Base-by-base conservation (phyloP, 2,113 vertebrate genomes). In the Microcebus ravelobensis region DNA sequence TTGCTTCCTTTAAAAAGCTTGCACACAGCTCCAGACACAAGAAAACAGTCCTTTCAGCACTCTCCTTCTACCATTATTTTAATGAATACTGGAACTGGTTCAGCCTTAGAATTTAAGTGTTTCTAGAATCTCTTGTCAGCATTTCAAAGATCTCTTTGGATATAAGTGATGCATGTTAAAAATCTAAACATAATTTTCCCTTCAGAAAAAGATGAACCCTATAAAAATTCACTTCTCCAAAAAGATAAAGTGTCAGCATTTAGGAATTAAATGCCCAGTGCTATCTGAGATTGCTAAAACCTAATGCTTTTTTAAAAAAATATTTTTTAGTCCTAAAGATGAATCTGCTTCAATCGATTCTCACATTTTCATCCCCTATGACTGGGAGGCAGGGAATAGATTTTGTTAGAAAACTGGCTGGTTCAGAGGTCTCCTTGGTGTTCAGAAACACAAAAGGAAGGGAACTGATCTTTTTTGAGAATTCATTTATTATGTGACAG, bases 91-190 rank as follows among this genome's bases (percentile, higher is more conserved):
- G 90, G 89, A 97, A 61, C 34, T 48, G 76, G 11, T 6, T 1
- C 81, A 94, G 52, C 14, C 59, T 95, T 96, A 70, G 83, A 87
- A 77, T 88, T 91, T 71, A 90, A 88, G 52, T 96, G 81, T 80
- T 95, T 84, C 94, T 73, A 94, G 88, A 94, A 74, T 94, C 48
- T 85, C 65, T 90, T 92, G 63, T 95, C 93, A 97, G 84, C 94
- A 96, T 92, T 97, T 89, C 70, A 65, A 81, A 87, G 39, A 86
- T 52, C 18, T 95, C n/a, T 94, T 94, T 95, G 45, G 34, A n/a
- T 42, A 65, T 50, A 93, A 68, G 80, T 81, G 88, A 94, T 55
- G 84, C n/a, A 61, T 87, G 21, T 95, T 97, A 61, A 96, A 97
- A 96, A 63, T 77, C 52, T 67, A 89, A 97, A 97, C 84, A 83